Evolutionary conservation across 1,140 invertebrate genomes (phyloP), one percentile per base, ranked within the genome.

Genomic region (Tigriopus japonicus): DNA sequence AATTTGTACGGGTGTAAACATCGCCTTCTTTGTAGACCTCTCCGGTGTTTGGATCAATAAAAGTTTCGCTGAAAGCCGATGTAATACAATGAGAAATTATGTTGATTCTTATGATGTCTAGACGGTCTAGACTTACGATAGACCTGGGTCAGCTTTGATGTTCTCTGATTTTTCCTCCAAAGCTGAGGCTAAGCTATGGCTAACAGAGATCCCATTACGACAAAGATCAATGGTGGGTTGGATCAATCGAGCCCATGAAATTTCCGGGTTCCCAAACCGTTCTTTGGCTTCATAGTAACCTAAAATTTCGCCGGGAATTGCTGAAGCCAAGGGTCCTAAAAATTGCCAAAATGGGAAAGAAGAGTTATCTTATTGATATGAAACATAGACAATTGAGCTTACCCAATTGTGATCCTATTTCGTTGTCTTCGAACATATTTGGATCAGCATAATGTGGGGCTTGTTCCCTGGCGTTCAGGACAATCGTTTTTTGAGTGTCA

Each of bases 1-100:
- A 66, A 45, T 67, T 65, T 2, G 65, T 62, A 40, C 70, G 63
- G 59, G 63, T 72, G 12, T 78, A 68, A 14, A 71, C 68, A 60
- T 79, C 74, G 12, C 73, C 74, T 51, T 70, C 66, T 65, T 72
- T 68, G 54, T 49, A 24, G 41, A 58, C 17, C 7, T 60, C 53
- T 2, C 42, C 41, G 35, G 45, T 58, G 59, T 42, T 24, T 1
- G 53, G 53, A 52, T 60, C 49, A 9, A 58, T 6, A n/a, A 60
- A 55, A 23, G 63, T 35, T 6, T 64, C 63, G n/a, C 63, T 63
- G n/a, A 7, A 53, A 9, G 28, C 3, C 28, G 28, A 35, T n/a
- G n/a, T n/a, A 35, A 35, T 35, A 9, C 28, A 5, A 35, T 35
- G 28, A 35, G 3, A 3, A 9, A 35, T 35, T 3, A 35, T 35